A percentile compares a stretch with the other conserved stretches of the same genome.
Evolutionary conservation across 2,113 vertebrate genomes (phyloP).

Genomic region (Buteo buteo): DNA sequence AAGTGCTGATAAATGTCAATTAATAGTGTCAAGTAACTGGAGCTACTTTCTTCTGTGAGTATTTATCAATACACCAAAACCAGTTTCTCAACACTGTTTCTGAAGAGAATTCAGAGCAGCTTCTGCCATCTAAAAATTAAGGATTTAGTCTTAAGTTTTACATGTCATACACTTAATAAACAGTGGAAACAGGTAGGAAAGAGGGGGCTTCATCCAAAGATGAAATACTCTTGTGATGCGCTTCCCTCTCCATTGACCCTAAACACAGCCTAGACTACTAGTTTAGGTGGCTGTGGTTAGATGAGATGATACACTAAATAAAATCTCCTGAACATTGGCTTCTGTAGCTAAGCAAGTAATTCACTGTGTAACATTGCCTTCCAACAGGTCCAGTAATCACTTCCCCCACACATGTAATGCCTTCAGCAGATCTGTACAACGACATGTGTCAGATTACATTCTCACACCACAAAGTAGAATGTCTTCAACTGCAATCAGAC

Average conservation of each 20-base stretch:
- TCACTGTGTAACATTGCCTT: background rate
- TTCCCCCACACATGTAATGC: no score
- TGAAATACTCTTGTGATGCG: background rate
- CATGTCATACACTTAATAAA: background rate
- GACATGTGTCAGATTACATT: no score
- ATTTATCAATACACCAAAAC: background rate
- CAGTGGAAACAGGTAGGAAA: background rate
- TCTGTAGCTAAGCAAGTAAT: background rate
- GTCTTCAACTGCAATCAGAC: background rate
- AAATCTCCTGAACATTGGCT: background rate
- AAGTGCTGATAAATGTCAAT: background rate
- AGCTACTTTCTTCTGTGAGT: background rate
- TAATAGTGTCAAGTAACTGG: background rate
- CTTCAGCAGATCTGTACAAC: background rate
- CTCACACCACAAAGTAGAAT: background rate
- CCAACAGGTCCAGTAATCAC: background rate
- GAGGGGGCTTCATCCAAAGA: background rate
- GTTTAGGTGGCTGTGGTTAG: background rate
- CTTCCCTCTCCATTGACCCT: background rate
- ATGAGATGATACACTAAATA: background rate
- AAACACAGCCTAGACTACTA: background rate
- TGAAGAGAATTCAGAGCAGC: background rate
- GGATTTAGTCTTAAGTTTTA: background rate
- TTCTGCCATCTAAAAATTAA: background rate
- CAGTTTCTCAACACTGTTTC: background rate